Base-by-base conservation (phyloP, 1,140 invertebrate species). In the Elysia chlorotica region DNA sequence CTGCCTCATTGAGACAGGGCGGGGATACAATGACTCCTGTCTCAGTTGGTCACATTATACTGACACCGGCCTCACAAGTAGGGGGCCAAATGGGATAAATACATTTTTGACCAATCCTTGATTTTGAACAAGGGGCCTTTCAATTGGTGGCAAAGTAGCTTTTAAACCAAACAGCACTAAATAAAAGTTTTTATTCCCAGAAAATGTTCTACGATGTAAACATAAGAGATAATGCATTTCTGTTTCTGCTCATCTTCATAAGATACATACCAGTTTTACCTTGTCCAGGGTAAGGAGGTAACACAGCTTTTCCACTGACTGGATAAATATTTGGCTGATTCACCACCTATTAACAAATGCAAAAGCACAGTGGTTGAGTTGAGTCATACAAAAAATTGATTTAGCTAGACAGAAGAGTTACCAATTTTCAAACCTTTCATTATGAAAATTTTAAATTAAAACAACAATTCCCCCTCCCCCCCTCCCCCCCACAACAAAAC, bases 241-340 rank as follows among this genome's bases (percentile, higher is more conserved):
- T n/a, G n/a, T n/a, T n/a, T n/a, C n/a, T n/a, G n/a, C n/a, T n/a
- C n/a, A n/a, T n/a, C n/a, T n/a, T n/a, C n/a, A 25, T 28, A 10
- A 59, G 28, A 6, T 59, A 38, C 63, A 41, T 1, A 67, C 65
- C 65, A 33, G 38, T 25, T 25, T 67, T 67, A 67, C 21, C 6
- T 33, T 53, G 33, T 19, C 74, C 76, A 21, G 76, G 76, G 31
- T 78, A 78, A 3, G 76, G 76, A 17, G 76, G 76, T 31, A 78
- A 59, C 21, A 75, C 76, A n/a, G 57, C 19, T 68, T 78, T 78
- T n/a, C n/a, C n/a, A 38, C 65, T 74, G 0, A 65, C 35, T 33
- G 93, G 93, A 84, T 95, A 95, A 4, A 94, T 87, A 79, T 94
- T 93, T 31, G 93, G 94, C 79, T 95, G 94, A 17, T 93, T 92